Conservation (phyloP, 1,140 invertebrate genomes). For the Zaprionus gabonicus region DNA sequence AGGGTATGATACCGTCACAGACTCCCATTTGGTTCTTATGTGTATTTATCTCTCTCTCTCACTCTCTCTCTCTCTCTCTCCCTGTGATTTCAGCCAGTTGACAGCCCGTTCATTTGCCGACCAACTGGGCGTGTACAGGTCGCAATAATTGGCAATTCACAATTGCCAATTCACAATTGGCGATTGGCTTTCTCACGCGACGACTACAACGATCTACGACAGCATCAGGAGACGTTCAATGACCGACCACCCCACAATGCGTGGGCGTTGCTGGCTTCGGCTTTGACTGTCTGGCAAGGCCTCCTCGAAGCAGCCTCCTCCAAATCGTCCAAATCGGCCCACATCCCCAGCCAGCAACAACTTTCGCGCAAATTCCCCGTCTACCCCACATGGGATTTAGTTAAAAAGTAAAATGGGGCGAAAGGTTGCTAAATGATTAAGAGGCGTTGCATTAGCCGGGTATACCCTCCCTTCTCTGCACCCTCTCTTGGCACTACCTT, state of each 20-base stretch:
- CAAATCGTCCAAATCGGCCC: background rate
- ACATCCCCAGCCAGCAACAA: constrained; percentile 8
- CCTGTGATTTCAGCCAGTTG: constrained; percentile 17
- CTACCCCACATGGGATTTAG: constrained; percentile 16
- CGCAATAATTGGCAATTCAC: constrained; percentile 67
- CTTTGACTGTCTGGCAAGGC: background rate
- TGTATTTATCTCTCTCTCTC: background rate
- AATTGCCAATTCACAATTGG: constrained; percentile 10
- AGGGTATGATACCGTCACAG: background rate
- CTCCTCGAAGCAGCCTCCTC: background rate
- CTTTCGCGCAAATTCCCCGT: constrained; percentile 19
- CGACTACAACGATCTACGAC: constrained; percentile 10
- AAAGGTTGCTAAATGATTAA: constrained; percentile 83
- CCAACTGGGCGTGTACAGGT: constrained; percentile 61
- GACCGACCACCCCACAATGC: constrained; percentile 33
- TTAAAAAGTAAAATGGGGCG: constrained; percentile 77
- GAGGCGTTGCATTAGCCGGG: constrained; percentile 63
- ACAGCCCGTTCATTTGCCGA: constrained; percentile 64
- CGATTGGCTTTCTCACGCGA: constrained; percentile 61
- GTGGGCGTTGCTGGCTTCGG: constrained; percentile 22
- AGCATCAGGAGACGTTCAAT: constrained; percentile 30
- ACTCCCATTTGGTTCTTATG: background rate
- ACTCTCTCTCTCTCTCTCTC: background rate
- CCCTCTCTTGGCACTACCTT: background rate
- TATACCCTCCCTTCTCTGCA: background rate